Evolutionary conservation across 2,113 vertebrate species (phyloP).

Genomic region (Corythornis cristatus): DNA sequence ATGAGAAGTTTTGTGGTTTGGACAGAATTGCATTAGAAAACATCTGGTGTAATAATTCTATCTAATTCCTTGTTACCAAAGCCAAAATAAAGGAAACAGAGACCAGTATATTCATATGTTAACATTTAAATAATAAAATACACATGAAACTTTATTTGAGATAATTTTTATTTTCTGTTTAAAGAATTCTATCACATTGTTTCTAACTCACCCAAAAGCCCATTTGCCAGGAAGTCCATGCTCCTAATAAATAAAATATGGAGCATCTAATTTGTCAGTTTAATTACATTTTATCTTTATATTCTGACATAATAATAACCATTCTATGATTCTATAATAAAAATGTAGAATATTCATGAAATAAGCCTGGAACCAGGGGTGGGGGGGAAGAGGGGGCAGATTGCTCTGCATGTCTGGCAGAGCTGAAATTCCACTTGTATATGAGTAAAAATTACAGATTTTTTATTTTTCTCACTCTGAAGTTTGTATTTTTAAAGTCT

Average conservation of each 20-base stretch:
- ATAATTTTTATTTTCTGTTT: not conserved
- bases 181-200: not conserved
- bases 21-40: not conserved
- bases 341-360: not conserved
- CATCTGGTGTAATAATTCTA: not conserved
- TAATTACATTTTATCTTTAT: not conserved
- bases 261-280: not conserved
- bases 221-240: not conserved
- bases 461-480: not conserved
- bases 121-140: not conserved
- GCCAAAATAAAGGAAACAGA: not conserved
- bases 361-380: not conserved
- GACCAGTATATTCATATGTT: not conserved
- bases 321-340: too few species aligned
- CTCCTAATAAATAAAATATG: not conserved
- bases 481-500: not conserved
- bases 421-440: not conserved
- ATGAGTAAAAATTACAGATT: not conserved
- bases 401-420: too few species aligned
- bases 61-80: not conserved
- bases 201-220: not conserved
- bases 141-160: not conserved
- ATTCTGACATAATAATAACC: not conserved
- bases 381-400: accelerated
- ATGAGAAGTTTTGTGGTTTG: not conserved